A percentile compares a stretch with the other conserved stretches of the same genome.
Evolutionary conservation across 2,888 invertebrate species (phyloP).

Genomic region (Rhagonycha fulva): DNA sequence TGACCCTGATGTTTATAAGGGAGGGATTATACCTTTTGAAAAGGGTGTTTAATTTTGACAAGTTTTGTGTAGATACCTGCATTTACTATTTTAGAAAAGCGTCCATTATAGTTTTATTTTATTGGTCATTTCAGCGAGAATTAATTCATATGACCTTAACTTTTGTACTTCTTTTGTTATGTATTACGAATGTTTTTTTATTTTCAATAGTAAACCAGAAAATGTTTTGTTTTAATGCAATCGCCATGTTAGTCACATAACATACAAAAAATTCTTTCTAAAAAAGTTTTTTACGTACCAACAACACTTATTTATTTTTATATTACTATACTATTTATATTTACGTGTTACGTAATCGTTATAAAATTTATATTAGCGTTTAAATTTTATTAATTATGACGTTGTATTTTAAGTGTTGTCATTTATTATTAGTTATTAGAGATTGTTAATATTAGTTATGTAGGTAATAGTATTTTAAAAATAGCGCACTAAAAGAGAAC

Average conservation of each 20-base stretch:
- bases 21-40: slow-evolving; percentile 19
- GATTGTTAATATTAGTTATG: not conserved
- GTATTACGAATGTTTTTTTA: not conserved
- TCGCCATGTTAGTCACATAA: not conserved
- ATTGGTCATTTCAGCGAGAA: not conserved
- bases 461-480: not conserved
- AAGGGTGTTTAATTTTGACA: slow-evolving; percentile 6
- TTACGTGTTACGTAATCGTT: not conserved
- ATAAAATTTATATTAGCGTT: not conserved
- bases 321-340: not conserved
- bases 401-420: not conserved
- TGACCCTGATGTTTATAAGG: slow-evolving; percentile 30
- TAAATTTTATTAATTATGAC: not conserved
- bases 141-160: not conserved
- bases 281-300: not conserved
- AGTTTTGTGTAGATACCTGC: not conserved
- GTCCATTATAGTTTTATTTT: not conserved
- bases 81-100: not conserved
- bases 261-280: not conserved
- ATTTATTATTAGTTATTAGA: not conserved
- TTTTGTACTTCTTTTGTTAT: not conserved
- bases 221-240: not conserved
- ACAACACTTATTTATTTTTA: not conserved
- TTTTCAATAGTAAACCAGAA: not conserved
- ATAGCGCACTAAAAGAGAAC: not conserved